These are phyloP conservation scores for Tragelaphus strepsiceros DNA, from an alignment of 2,113 vertebrate species.

Conservation along the genomic window DNA sequence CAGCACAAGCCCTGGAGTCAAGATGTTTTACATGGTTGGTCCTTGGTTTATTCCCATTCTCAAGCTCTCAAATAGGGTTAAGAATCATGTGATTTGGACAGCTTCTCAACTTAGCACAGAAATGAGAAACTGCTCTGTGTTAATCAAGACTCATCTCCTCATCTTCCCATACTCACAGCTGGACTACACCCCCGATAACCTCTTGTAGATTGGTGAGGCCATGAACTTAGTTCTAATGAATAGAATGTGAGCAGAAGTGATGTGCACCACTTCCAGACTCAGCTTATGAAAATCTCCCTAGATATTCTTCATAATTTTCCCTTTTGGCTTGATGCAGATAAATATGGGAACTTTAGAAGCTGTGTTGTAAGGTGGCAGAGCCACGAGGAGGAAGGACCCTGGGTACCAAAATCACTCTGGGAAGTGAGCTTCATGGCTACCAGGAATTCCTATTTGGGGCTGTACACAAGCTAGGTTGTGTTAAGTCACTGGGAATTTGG, in stretches of 20 bases:
- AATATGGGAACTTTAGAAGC: not conserved
- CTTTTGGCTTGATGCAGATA: not conserved
- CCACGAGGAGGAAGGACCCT: not conserved
- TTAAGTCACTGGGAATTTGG: not conserved
- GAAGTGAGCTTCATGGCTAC: not conserved
- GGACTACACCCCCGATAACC: not conserved
- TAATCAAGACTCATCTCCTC: not conserved
- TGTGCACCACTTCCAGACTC: not conserved
- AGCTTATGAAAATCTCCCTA: not conserved
- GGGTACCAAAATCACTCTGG: not conserved
- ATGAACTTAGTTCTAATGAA: not conserved
- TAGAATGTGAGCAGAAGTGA: not conserved
- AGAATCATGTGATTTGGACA: not conserved
- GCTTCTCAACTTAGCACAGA: not conserved
- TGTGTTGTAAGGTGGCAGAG: not conserved
- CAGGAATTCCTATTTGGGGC: not conserved
- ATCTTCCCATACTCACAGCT: not conserved
- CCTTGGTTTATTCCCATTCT: not conserved
- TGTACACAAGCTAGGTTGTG: not conserved
- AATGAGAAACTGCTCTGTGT: not conserved
- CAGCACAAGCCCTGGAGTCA: not conserved
- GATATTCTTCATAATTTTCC: not conserved
- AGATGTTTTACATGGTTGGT: not conserved
- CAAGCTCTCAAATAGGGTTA: not conserved
- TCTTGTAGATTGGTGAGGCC: not conserved